A percentile compares a stretch with the other conserved stretches of the same genome.
phyloP scores from a whole-genome alignment of 2,797 vertebrate genomes.

The Sebastes steindachneri region DNA sequence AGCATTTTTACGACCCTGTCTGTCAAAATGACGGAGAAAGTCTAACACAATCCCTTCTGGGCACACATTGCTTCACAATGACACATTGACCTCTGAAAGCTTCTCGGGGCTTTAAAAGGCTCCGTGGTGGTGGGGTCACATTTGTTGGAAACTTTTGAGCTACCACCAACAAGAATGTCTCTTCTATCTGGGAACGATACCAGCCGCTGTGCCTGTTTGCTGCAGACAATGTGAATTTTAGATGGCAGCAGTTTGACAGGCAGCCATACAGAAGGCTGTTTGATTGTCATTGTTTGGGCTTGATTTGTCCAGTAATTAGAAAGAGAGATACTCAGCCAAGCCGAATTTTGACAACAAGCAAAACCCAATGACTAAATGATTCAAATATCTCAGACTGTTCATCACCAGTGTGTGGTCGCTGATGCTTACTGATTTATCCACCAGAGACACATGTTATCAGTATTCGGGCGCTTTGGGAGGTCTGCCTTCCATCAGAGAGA shows the following conservation, averaged over 20 bases:
- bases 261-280: constrained; percentile 12
- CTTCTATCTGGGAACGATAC: background rate
- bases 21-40: background rate
- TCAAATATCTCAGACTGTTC: background rate
- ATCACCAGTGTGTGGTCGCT: background rate
- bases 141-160: constrained; percentile 4
- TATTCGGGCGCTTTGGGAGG: background rate
- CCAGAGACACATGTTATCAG: background rate
- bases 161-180: background rate
- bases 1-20: background rate
- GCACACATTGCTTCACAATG: background rate
- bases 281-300: constrained; percentile 34
- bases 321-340: constrained; percentile 17
- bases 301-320: constrained; percentile 23
- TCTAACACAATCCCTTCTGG: background rate
- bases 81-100: background rate
- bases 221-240: constrained; percentile 8
- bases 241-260: constrained; percentile 7
- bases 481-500: background rate
- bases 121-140: background rate
- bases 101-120: background rate
- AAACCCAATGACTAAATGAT: constrained; percentile 21
- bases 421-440: background rate
- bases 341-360: constrained; percentile 16
- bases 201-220: background rate